Evolutionary conservation across 1,140 invertebrate species (phyloP).

Genomic region (Anadara kagoshimensis): DNA sequence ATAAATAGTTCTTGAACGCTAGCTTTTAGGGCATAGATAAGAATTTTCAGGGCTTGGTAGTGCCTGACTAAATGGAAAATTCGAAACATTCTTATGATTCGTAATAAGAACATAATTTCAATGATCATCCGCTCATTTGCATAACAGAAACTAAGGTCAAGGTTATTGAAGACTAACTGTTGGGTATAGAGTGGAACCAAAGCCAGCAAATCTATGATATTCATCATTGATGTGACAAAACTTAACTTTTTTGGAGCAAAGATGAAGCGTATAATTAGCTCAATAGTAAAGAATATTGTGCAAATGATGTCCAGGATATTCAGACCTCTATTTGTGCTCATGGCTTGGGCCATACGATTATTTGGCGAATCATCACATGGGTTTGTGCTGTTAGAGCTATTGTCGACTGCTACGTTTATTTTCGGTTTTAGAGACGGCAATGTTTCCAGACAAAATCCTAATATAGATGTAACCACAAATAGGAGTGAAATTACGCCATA

Average conservation of each 20-base stretch:
- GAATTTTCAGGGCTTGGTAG: conserved; percentile 68
- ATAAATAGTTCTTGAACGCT: conserved; percentile 76
- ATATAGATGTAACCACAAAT: conserved; percentile 92
- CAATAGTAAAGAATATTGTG: conserved; percentile 75
- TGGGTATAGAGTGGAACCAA: conserved; percentile 74
- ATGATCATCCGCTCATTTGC: conserved; percentile 63
- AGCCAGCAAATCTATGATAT: conserved; percentile 75
- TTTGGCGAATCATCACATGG: conserved; percentile 20
- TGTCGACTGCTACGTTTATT: conserved; percentile 73
- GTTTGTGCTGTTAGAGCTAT: conserved; percentile 7
- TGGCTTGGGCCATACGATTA: conserved; percentile 16
- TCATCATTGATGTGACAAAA: conserved; percentile 73
- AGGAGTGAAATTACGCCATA: conserved; percentile 90
- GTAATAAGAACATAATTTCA: conserved; percentile 68
- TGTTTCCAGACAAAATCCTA: conserved; percentile 95
- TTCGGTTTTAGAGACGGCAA: conserved; percentile 89
- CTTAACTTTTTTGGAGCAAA: conserved; percentile 72
- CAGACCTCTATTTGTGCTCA: conserved; percentile 55
- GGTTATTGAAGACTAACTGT: conserved; percentile 55
- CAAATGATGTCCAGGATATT: conserved; percentile 69
- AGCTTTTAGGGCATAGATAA: conserved; percentile 69
- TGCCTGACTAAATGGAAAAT: conserved; percentile 71
- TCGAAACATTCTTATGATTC: conserved; percentile 70
- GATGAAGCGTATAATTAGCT: conserved; percentile 73
- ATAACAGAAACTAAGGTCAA: conserved; percentile 59